Evolutionary conservation across 2,888 invertebrate species (phyloP).

Genomic region (Megaustenia siamemsis): DNA sequence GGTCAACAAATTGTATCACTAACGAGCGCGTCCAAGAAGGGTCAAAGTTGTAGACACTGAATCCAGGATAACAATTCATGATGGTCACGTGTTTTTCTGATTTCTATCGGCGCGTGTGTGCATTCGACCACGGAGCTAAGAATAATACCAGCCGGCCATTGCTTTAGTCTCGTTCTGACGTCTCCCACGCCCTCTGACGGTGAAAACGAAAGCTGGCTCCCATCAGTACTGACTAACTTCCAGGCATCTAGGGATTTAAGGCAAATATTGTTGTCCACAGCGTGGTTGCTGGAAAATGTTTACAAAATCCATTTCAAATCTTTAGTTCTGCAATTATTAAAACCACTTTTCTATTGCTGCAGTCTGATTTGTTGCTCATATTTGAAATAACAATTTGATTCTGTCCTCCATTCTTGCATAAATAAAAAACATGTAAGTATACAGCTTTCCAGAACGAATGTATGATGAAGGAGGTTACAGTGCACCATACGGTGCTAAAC

Average conservation of each 20-base stretch:
- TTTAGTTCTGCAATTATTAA: too few species aligned
- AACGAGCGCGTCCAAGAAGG: background rate
- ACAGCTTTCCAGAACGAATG: too few species aligned
- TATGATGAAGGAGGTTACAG: too few species aligned
- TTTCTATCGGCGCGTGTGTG: constrained; percentile 2
- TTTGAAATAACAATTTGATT: too few species aligned
- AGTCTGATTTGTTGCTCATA: too few species aligned
- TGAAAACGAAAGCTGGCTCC: constrained; percentile 21
- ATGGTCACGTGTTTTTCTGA: constrained; percentile 13
- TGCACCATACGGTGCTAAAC: too few species aligned
- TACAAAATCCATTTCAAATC: too few species aligned
- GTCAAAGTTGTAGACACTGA: constrained; percentile 14
- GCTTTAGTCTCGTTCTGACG: constrained; percentile 26
- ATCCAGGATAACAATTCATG: background rate
- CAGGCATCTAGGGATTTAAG: background rate
- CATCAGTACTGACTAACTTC: constrained; percentile 31
- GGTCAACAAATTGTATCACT: background rate
- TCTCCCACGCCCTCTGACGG: constrained; percentile 37
- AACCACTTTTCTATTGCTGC: too few species aligned
- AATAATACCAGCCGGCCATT: constrained; percentile 40
- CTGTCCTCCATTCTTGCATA: too few species aligned
- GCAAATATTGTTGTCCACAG: background rate
- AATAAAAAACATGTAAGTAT: too few species aligned
- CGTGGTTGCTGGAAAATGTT: background rate
- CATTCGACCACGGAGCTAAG: constrained; percentile 24